Base-by-base conservation (phyloP, 2,113 vertebrate genomes). In the Falcunculus frontatus region DNA sequence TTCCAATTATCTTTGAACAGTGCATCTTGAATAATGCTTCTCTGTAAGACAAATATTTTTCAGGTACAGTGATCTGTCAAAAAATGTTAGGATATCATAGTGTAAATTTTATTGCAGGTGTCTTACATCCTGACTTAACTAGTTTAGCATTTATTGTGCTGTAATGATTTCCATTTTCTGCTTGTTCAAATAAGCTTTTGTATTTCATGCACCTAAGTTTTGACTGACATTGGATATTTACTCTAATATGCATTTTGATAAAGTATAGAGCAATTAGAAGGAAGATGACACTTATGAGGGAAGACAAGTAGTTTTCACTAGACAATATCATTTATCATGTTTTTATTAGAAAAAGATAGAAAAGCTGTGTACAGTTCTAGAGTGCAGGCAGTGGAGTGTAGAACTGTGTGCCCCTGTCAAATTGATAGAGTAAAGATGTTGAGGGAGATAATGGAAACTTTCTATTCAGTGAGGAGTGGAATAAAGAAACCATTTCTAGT, bases 381-480 rank as follows among this genome's bases (percentile, higher is more conserved):
- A 98, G 97, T 98, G 98, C 98, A 98, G 97, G 98, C 97, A 97
- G 85, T 93, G 91, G 97, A 98, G 98, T 98, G 98, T 98, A 98
- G 97, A 98, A 97, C 94, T 37, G 91, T 97, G 98, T 96, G 95
- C 95, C 97, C 96, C 98, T 99, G 98, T 99, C 99, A 99, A 97
- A 98, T 98, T 99, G 99, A 99, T 99, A 97, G 98, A 99, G 99
- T 99, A 99, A 99, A 98, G 98, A 99, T 99, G 98, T 98, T 98
- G 98, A 98, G 97, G 79, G 97, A 99, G 99, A 99, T 99, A 99
- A 99, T 99, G 98, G 98, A 99, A 99, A 99, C 98, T 98, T 99
- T 99, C 98, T 99, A 98, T 99, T 99, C 98, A 98, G 97, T 97
- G 96, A 98, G 96, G 96, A 96, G 97, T 97, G 97, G 98, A 98